Base-by-base conservation (phyloP, 2,113 vertebrate genomes). In the Phrynosoma blainvillii region DNA sequence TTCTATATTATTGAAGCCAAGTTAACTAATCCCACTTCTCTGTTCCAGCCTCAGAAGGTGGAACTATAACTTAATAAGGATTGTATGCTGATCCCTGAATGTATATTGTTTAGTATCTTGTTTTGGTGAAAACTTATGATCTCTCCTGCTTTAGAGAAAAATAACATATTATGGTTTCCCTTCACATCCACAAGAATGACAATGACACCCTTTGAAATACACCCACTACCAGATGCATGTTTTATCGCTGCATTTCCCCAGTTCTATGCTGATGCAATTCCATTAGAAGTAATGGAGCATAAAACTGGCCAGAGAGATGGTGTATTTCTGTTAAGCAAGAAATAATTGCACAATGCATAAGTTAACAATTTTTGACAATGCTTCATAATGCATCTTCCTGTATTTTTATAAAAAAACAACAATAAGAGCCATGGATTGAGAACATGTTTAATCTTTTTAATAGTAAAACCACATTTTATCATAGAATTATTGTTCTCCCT, bases 301-400 rank as follows among this genome's bases (percentile, higher is more conserved):
- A 78, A 83, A 78, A 70, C 5, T 62, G 54, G 14, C 80, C 82
- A 84, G 77, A 68, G 71, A 87, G 70, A 71, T 11, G 4, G 52
- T 47, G 70, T 86, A 83, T 87, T 89, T 89, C 70, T 73, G 73
- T 80, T 16, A 27, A 11, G 1, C 84, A 66, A 27, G 59, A 66
- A 65, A 11, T 66, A 62, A 27, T 52, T 76, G 52, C 73, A 82
- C 87, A 3, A 0, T 30, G 4, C 56, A 23, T 90, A 56, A 83
- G 62, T 92, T 93, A 68, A 42, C 62, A 23, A 36, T 5, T 54
- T 68, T 56, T 59, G 14, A 18, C 42, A 91, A 89, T 78, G 90
- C 91, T 87, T 92, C 89, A 92, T 92, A 89, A 89, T 73, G 25
- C 62, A 52, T 16, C 74, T 87, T 94, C 89, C 86, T 90, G 25